Evolutionary conservation across 2,888 invertebrate genomes (phyloP).

Genomic region (Patella pellucida): DNA sequence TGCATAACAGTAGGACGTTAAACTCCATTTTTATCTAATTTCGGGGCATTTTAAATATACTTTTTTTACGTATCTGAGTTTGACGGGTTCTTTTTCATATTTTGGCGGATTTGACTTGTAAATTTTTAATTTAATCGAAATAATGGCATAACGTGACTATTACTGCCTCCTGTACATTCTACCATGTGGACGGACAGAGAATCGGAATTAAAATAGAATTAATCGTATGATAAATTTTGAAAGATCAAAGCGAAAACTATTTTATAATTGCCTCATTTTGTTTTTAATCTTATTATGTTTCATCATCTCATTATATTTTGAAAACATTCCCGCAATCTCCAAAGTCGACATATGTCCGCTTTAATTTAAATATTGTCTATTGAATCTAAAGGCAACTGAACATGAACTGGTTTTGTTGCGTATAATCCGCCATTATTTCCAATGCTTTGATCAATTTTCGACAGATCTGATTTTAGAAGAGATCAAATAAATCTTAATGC

Average conservation of each 20-base stretch:
- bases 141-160: too few species aligned
- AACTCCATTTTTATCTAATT: too few species aligned
- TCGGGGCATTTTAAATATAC: too few species aligned
- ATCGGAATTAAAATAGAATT: too few species aligned
- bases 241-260: not conserved
- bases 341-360: constrained; percentile 5
- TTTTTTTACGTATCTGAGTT: too few species aligned
- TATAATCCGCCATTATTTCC: not conserved
- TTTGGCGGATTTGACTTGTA: too few species aligned
- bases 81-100: too few species aligned
- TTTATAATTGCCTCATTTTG: not conserved
- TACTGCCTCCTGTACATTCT: too few species aligned
- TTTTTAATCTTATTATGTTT: not conserved
- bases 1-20: too few species aligned
- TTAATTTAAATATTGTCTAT: not conserved
- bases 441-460: constrained; percentile 1
- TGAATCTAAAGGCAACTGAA: not conserved
- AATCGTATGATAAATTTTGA: too few species aligned
- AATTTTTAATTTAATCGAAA: too few species aligned
- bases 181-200: too few species aligned
- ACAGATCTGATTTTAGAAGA: not conserved
- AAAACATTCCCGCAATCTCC: not conserved
- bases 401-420: not conserved
- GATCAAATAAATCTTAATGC: not conserved
- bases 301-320: not conserved